Percentiles rank a stretch among this genome's conserved stretches.
phyloP scores from a whole-genome alignment of 2,797 vertebrate species.

The Amphiprion clarkii region DNA sequence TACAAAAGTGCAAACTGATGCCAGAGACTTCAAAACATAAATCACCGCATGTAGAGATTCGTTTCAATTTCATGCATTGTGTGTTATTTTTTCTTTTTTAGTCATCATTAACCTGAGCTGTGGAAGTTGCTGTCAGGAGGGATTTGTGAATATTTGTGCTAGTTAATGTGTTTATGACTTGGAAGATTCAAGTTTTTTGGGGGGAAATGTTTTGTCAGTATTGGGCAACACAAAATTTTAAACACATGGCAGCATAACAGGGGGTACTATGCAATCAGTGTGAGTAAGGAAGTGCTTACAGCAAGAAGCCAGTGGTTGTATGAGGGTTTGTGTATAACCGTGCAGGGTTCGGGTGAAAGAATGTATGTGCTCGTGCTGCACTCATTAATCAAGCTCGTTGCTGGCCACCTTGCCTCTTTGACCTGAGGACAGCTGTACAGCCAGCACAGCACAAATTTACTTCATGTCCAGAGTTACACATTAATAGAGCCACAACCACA shows the following conservation, averaged over 20 bases:
- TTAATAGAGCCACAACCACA: conserved; percentile 17
- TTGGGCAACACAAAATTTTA: conserved; percentile 26
- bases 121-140: not conserved
- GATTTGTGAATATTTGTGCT: conserved; percentile 10
- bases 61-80: conserved; percentile 3
- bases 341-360: conserved; percentile 15
- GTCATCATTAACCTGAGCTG: conserved; percentile 4
- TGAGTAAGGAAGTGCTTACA: conserved; percentile 17
- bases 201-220: conserved; percentile 12
- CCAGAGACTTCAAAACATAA: not conserved
- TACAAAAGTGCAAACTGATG: no score
- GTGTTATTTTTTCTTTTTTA: conserved; percentile 1
- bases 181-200: no score
- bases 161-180: not conserved
- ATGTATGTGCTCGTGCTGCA: conserved; percentile 42
- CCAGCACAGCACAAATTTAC: conserved; percentile 42
- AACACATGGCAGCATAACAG: not conserved
- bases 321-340: conserved; percentile 26
- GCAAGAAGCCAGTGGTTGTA: conserved; percentile 36
- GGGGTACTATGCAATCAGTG: conserved; percentile 16
- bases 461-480: conserved; percentile 22
- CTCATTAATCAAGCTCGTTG: conserved; percentile 77
- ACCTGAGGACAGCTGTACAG: conserved; percentile 64
- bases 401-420: conserved; percentile 65
- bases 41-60: not conserved